A percentile compares a stretch with the other conserved stretches of the same genome.
Evolutionary conservation across 64 coral and sea anemone genomes (phyloP).

Genomic region (Pocillopora damicornis): DNA sequence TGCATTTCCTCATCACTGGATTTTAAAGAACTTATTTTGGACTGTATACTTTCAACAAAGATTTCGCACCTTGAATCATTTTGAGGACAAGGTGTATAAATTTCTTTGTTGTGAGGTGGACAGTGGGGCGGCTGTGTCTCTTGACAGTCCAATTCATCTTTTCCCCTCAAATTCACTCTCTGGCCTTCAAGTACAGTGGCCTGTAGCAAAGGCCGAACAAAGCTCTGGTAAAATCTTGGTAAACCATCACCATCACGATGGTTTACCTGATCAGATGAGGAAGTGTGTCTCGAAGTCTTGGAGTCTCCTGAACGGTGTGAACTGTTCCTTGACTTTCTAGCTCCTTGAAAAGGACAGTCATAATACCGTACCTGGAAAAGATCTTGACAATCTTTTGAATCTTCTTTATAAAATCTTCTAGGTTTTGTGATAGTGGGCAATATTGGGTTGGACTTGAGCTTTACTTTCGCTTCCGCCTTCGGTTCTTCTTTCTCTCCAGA

Average conservation of each 20-base stretch:
- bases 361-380: not conserved
- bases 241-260: not conserved
- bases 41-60: not conserved
- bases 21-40: not conserved
- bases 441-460: not conserved
- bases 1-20: not conserved
- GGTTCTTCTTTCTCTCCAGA: not conserved
- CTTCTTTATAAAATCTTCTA: not conserved
- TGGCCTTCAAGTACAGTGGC: not conserved
- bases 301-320: not conserved
- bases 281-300: not conserved
- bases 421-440: not conserved
- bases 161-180: not conserved
- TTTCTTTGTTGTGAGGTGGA: not conserved
- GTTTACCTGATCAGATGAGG: not conserved
- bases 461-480: not conserved
- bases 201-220: not conserved
- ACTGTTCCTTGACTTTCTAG: not conserved
- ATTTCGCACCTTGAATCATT: not conserved
- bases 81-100: not conserved
- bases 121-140: not conserved
- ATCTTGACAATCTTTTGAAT: not conserved
- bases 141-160: not conserved
- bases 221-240: not conserved
- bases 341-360: not conserved